Evolutionary conservation across 1,140 invertebrate species (phyloP).

Genomic region (Dendroctonus valens): DNA sequence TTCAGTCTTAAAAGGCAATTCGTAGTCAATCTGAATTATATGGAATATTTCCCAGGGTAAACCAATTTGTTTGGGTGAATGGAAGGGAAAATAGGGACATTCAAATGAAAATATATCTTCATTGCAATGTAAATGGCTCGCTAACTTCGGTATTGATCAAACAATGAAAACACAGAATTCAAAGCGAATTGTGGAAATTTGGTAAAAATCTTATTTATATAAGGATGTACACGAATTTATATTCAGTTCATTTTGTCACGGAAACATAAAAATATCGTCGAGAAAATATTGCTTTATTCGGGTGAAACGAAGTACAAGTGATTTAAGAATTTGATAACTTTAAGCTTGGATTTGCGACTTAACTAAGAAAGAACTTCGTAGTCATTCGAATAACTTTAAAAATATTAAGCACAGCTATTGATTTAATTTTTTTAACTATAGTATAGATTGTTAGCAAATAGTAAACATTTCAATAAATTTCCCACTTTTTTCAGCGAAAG

Average conservation of each 20-base stretch:
- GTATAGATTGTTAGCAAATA: too few relatives aligned
- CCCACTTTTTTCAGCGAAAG: too few relatives aligned
- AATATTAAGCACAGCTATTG: too few relatives aligned
- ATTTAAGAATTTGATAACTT: neutral
- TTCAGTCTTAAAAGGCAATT: slow-evolving; percentile 8
- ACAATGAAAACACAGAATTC: slow-evolving; percentile 18
- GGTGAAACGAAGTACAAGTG: neutral
- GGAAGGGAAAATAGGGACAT: slow-evolving; percentile 23
- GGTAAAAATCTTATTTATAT: neutral
- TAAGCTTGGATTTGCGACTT: too few relatives aligned
- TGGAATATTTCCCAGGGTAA: slow-evolving; percentile 16
- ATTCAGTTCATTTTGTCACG: neutral
- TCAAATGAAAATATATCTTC: slow-evolving; percentile 28
- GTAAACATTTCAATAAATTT: too few relatives aligned
- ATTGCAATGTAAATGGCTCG: slow-evolving; percentile 31
- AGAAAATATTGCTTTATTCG: neutral
- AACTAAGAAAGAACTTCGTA: too few relatives aligned
- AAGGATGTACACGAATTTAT: neutral
- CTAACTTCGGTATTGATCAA: slow-evolving; percentile 24
- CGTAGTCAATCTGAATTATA: slow-evolving; percentile 5
- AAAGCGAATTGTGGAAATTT: slow-evolving; percentile 11
- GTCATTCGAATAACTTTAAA: too few relatives aligned
- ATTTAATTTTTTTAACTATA: too few relatives aligned
- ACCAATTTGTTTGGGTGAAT: slow-evolving; percentile 23
- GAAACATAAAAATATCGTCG: neutral